These are phyloP conservation scores for Bradypodion ventrale DNA, from an alignment of 2,797 vertebrate species.

Conservation along the genomic window DNA sequence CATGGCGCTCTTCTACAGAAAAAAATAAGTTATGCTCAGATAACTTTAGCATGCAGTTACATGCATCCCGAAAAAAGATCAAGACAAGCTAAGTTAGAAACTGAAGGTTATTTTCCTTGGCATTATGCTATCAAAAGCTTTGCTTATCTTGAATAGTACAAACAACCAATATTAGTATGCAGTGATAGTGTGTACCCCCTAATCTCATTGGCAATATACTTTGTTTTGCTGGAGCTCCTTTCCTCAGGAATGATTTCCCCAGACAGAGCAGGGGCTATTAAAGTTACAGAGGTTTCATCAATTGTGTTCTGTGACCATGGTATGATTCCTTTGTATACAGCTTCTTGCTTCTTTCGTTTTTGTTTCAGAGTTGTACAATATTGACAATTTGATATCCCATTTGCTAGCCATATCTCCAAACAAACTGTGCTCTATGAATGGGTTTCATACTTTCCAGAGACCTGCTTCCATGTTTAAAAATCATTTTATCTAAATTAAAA, in stretches of 20 bases:
- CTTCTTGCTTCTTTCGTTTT: constrained; percentile 38
- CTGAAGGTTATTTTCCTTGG: not conserved
- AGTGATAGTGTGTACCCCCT: not conserved
- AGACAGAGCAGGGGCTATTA: not conserved
- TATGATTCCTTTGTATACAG: constrained; percentile 10
- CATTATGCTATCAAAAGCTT: not conserved
- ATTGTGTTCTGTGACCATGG: constrained; percentile 5
- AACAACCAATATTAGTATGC: not conserved
- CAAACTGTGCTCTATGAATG: not conserved
- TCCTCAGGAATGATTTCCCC: not conserved
- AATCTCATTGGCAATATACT: not conserved
- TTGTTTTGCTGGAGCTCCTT: rapidly evolving
- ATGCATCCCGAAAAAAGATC: not conserved
- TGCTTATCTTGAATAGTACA: not conserved
- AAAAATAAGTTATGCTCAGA: not conserved
- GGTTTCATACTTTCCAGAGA: constrained; percentile 8
- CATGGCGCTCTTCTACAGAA: not conserved
- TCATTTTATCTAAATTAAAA: constrained; percentile 71
- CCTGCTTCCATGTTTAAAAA: constrained; percentile 48
- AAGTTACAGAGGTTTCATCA: constrained; percentile 17
- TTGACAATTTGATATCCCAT: constrained; percentile 42
- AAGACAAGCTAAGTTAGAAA: not conserved
- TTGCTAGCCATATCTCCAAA: constrained; percentile 36
- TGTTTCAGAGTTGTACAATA: not conserved
- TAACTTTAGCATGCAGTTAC: not conserved